Evolutionary conservation across 1,140 invertebrate genomes (phyloP).

Genomic region (Stegodyphus mimosarum): DNA sequence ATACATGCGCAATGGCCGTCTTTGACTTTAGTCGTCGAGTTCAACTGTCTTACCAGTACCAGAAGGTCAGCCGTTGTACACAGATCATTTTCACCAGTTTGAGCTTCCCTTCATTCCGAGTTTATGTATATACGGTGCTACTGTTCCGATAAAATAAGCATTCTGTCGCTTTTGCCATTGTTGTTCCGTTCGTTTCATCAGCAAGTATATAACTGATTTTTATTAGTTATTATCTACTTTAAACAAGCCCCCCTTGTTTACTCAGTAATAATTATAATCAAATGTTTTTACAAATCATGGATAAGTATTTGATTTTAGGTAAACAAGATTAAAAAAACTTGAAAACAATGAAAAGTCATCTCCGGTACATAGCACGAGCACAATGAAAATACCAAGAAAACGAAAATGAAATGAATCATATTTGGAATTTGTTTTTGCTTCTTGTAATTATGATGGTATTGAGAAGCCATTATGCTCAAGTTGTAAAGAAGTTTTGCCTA

Average conservation of each 20-base stretch:
- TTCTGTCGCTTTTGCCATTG: not conserved
- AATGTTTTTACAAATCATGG: not conserved
- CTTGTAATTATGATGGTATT: no score
- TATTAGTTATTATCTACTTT: not conserved
- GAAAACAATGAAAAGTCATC: constrained; percentile 3
- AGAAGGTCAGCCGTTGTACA: not conserved
- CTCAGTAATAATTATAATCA: not conserved
- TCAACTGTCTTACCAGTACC: not conserved
- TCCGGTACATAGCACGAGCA: not conserved
- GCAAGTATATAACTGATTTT: not conserved
- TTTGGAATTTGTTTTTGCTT: no score
- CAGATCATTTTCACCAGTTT: not conserved
- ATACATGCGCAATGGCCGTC: not conserved
- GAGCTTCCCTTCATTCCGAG: not conserved
- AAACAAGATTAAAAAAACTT: not conserved
- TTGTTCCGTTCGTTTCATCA: not conserved
- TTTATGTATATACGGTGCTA: not conserved
- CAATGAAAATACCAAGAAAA: not conserved
- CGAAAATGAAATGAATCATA: not conserved
- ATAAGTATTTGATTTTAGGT: not conserved
- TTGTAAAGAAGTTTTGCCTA: no score
- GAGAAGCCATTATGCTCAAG: no score
- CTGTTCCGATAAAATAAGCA: not conserved
- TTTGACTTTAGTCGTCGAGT: not conserved
- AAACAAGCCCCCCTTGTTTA: no score